A percentile compares a stretch with the other conserved stretches of the same genome.
Conservation (phyloP, 2,113 vertebrate species). For the Clarias batrachus region DNA sequence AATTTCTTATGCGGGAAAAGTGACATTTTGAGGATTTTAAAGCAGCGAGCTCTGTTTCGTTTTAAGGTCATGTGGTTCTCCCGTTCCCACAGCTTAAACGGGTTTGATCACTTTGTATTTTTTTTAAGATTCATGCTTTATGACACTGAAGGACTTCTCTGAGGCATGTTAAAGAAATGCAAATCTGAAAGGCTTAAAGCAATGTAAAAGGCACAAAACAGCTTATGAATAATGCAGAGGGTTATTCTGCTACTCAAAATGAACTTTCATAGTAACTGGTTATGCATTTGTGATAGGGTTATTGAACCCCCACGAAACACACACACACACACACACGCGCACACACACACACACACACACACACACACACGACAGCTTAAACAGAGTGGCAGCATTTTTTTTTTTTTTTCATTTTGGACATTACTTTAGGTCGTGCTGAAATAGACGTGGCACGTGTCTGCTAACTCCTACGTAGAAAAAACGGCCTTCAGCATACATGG, state of each 20-base stretch:
- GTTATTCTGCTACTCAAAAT: constrained; percentile 55
- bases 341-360: constrained; percentile 31
- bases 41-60: constrained; percentile 21
- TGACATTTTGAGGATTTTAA: constrained; percentile 34
- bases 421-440: constrained; percentile 34
- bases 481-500: constrained; percentile 13
- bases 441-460: not conserved
- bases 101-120: constrained; percentile 52
- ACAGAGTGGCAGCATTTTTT: constrained; percentile 31
- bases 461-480: not conserved
- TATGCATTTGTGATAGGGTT: constrained; percentile 55
- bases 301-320: constrained; percentile 53
- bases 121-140: constrained; percentile 55
- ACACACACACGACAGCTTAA: constrained; percentile 42
- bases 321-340: constrained; percentile 18
- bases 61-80: constrained; percentile 43
- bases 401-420: constrained; percentile 32
- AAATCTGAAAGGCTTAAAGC: constrained; percentile 61
- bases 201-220: constrained; percentile 63
- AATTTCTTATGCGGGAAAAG: constrained; percentile 1
- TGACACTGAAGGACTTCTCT: constrained; percentile 58
- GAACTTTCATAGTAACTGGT: constrained; percentile 46
- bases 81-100: constrained; percentile 42
- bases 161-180: constrained; percentile 59
- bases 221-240: constrained; percentile 66